phyloP scores from a whole-genome alignment of 1,140 invertebrate genomes.

The Teleogryllus occipitalis region DNA sequence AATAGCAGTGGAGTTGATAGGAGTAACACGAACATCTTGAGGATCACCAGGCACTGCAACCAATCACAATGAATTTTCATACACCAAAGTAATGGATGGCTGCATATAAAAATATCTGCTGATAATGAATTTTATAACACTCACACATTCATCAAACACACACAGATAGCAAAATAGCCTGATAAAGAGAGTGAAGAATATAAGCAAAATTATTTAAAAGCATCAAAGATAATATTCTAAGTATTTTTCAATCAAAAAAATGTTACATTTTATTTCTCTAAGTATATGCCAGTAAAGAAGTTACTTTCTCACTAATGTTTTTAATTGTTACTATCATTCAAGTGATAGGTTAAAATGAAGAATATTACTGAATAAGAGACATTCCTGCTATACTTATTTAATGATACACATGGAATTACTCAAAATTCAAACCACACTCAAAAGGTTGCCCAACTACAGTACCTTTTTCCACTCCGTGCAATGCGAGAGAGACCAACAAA shows the following conservation, averaged over 20 bases:
- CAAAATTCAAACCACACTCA: conserved; percentile 15
- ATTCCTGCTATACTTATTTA: background rate
- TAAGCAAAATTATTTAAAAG: background rate
- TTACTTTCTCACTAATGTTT: background rate
- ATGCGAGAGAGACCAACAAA: conserved; percentile 9
- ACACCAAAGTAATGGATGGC: background rate
- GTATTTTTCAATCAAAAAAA: background rate
- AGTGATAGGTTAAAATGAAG: background rate
- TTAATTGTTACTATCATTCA: background rate
- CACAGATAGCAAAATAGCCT: background rate
- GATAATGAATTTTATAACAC: conserved; percentile 6
- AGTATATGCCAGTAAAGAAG: background rate
- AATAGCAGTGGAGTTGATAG: conserved; percentile 88
- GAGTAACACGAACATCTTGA: conserved; percentile 73
- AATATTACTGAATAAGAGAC: background rate
- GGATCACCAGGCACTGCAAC: conserved; percentile 93
- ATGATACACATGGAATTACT: background rate
- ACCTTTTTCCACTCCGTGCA: conserved; percentile 20
- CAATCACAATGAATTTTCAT: conserved; percentile 12
- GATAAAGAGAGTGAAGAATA: background rate
- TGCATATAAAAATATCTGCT: background rate
- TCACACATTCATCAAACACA: conserved; percentile 7
- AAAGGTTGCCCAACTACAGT: conserved; percentile 15
- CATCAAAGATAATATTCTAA: background rate
- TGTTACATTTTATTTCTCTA: background rate